These are phyloP conservation scores for Platygyra sinensis DNA, from an alignment of 64 coral and sea anemone species.

Conservation along the genomic window DNA sequence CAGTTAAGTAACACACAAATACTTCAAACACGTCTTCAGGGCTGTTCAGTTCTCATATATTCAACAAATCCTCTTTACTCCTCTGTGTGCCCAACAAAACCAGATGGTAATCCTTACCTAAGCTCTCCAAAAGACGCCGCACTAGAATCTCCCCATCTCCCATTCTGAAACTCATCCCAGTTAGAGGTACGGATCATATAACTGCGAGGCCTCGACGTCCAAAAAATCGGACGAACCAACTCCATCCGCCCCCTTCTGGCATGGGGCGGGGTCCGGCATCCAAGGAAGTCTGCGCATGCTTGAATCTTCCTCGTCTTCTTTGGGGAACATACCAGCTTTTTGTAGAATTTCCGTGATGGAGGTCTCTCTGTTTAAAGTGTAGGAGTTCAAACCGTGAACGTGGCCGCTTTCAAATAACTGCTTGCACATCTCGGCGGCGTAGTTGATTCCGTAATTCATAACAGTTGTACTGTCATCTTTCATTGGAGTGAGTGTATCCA, in stretches of 20 bases:
- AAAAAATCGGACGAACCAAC: no score
- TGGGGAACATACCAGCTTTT: slow-evolving; percentile 9
- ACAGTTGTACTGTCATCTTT: slow-evolving; percentile 72
- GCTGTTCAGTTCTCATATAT: slow-evolving; percentile 82
- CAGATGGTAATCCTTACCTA: slow-evolving; percentile 90
- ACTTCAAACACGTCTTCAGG: slow-evolving; percentile 82
- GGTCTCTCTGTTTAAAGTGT: no score
- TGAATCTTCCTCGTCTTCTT: slow-evolving; percentile 19
- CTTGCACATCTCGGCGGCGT: slow-evolving; percentile 67
- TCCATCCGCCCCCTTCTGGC: slow-evolving; percentile 40
- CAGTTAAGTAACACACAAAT: slow-evolving; percentile 93
- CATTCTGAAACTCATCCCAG: no score
- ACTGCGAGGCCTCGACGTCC: no score
- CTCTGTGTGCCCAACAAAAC: slow-evolving; percentile 68
- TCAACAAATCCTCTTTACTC: slow-evolving; percentile 51
- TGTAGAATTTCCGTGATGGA: slow-evolving; percentile 49
- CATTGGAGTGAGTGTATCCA: no score
- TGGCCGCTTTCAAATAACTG: slow-evolving; percentile 54
- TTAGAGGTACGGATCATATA: no score
- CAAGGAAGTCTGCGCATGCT: slow-evolving; percentile 36
- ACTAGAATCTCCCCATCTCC: no score
- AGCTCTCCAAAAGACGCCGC: slow-evolving; percentile 92
- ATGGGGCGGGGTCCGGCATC: slow-evolving; percentile 29
- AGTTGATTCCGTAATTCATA: slow-evolving; percentile 79
- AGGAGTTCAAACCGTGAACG: slow-evolving; percentile 65